Base-by-base conservation (phyloP, 2,888 invertebrate genomes). In the Cosmorhoe ocellata region DNA sequence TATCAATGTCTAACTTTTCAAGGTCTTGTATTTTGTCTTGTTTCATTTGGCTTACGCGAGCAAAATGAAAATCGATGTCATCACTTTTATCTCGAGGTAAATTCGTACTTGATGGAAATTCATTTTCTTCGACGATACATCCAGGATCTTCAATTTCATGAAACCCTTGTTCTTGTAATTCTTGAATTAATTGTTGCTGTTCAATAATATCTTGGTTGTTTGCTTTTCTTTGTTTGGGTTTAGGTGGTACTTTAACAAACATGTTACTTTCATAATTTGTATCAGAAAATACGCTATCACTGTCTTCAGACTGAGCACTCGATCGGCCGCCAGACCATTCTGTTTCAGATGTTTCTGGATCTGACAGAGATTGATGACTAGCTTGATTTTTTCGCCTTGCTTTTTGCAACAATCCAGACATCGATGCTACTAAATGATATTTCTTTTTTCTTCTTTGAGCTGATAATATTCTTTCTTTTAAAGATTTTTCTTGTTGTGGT, bases 371-470 rank as follows among this genome's bases (percentile, higher is more conserved):
- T 66, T 94, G 93, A 59, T 91, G 89, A 61, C 91, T 89, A 24
- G 90, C 83, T 69, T 90, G 90, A 24, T 92, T 91, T 79, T 93
- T 93, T 66, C 94, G 81, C 74, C 96, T 95, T 0, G 96, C 96
- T 85, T 96, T 97, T 77, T 96, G 96, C 63, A 97, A 85, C 56
- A 97, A 93, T 13, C 95, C 96, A 0, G 96, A 96, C 83, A 97
- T 94, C 0, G 96, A 96, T 0, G 96, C 94, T 0, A 96, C 95
- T 43, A 97, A 89, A 3, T 94, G 93, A 62, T 95, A 94, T 72
- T 95, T 95, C 77, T 95, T 96, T 83, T 95, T 95, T 69, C 94
- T 93, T 66, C 91, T 76, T 61, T 90, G 90, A 3, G 89, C 88
- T 9, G 86, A 85, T 51, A 89, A 62, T 59, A 89, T 81, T 66